phyloP scores from a whole-genome alignment of 2,888 invertebrate species.

The Macrosoma leucophasiata region DNA sequence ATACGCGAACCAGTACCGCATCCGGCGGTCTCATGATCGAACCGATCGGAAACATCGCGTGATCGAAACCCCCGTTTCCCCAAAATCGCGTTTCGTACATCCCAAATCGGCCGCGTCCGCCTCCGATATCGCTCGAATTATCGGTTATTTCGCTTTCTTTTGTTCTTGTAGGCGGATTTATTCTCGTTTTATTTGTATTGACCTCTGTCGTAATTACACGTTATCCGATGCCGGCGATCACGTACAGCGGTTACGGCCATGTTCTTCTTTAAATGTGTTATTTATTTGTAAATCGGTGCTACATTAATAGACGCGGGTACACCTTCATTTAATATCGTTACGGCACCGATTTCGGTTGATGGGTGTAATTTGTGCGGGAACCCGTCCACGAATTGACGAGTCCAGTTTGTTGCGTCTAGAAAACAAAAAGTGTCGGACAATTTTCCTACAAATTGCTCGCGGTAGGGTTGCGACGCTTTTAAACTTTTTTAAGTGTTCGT shows the following conservation, averaged over 20 bases:
- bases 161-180: conserved; percentile 55
- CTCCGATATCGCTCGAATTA: conserved; percentile 61
- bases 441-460: conserved; percentile 46
- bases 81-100: conserved; percentile 53
- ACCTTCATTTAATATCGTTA: conserved; percentile 73
- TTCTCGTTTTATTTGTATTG: conserved; percentile 65
- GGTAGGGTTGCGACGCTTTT: conserved; percentile 20
- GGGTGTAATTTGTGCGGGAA: conserved; percentile 53
- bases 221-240: conserved; percentile 44
- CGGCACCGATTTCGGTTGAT: conserved; percentile 60
- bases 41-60: conserved; percentile 51
- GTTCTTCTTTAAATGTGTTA: conserved; percentile 66
- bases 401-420: conserved; percentile 27
- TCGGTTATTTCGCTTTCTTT: conserved; percentile 69
- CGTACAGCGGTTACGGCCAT: conserved; percentile 50
- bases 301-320: conserved; percentile 68
- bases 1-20: conserved; percentile 39
- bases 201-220: conserved; percentile 71
- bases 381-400: conserved; percentile 32
- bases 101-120: conserved; percentile 57
- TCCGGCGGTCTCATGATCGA: conserved; percentile 46
- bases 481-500: no score
- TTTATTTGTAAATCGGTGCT: conserved; percentile 70
- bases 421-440: conserved; percentile 44
- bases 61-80: conserved; percentile 45